Percentiles rank a stretch among this genome's conserved stretches.
These are phyloP conservation scores for Myrmecophaga tridactyla DNA, from an alignment of 2,113 vertebrate genomes.

Conservation along the genomic window DNA sequence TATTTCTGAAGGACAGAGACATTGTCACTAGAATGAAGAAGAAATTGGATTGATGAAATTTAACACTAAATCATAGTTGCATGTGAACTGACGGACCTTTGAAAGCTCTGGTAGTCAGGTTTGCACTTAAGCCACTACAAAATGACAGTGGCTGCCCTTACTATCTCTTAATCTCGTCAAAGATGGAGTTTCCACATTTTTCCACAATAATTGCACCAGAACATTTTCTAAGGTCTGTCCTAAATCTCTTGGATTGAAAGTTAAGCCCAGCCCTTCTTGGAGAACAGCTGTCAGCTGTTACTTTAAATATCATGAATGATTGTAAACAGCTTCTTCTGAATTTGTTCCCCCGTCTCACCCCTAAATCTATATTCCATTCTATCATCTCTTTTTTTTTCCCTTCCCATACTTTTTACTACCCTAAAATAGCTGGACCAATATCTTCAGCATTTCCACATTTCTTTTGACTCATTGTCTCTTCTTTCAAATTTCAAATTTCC, in stretches of 20 bases:
- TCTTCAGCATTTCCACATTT: background rate
- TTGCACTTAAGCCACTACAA: background rate
- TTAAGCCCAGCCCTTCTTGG: background rate
- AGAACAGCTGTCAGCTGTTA: slow-evolving; percentile 17
- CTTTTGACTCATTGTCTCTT: slow-evolving; percentile 18
- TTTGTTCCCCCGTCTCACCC: background rate
- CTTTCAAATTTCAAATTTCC: background rate
- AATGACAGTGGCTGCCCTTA: background rate
- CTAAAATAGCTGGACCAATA: background rate
- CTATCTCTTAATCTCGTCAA: slow-evolving; percentile 36
- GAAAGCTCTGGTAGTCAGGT: background rate
- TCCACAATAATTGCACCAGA: slow-evolving; percentile 17
- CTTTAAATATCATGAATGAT: background rate
- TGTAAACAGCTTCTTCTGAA: background rate
- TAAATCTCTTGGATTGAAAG: slow-evolving; percentile 48
- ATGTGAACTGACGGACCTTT: background rate
- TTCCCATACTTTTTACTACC: background rate
- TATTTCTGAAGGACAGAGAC: background rate
- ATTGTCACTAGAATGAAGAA: background rate
- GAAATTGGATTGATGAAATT: background rate
- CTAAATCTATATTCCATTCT: background rate
- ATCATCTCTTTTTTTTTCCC: background rate
- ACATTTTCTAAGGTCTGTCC: slow-evolving; percentile 22
- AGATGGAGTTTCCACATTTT: slow-evolving; percentile 13
- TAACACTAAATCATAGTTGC: background rate